phyloP scores from a whole-genome alignment of 1,140 invertebrate species.

The Drosophila dunni region DNA sequence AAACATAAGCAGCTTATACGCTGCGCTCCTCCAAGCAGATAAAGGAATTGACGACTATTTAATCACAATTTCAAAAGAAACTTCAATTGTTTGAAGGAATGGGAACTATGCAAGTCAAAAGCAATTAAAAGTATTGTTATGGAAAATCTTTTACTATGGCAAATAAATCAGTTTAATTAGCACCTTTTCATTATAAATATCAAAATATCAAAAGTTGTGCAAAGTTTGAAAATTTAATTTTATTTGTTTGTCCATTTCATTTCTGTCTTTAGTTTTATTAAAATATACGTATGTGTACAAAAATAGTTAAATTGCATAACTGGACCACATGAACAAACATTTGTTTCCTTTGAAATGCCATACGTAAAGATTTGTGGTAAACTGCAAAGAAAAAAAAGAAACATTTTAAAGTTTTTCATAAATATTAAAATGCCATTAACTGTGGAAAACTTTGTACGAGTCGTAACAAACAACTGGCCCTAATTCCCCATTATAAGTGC shows the following conservation, averaged over 20 bases:
- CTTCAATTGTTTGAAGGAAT: neutral
- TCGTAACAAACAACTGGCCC: neutral
- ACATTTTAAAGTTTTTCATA: conserved; percentile 4
- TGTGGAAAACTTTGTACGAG: neutral
- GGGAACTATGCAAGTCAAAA: neutral
- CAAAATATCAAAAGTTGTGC: neutral
- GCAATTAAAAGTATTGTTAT: neutral
- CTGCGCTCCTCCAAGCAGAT: neutral
- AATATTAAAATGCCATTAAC: conserved; percentile 15
- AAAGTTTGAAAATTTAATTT: neutral
- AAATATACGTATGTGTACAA: no score
- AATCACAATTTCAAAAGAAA: no score
- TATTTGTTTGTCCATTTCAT: no score
- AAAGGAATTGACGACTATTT: neutral
- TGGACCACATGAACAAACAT: no score
- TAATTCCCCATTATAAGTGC: neutral
- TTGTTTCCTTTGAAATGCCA: neutral
- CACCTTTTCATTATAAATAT: neutral
- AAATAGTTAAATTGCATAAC: no score
- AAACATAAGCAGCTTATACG: conserved; percentile 13
- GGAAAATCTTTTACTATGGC: neutral
- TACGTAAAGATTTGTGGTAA: neutral
- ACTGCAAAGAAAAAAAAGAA: no score
- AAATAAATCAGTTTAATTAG: conserved; percentile 13
- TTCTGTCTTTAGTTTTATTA: no score